These are phyloP conservation scores for Alca torda DNA, from an alignment of 2,797 vertebrate genomes.

Conservation along the genomic window DNA sequence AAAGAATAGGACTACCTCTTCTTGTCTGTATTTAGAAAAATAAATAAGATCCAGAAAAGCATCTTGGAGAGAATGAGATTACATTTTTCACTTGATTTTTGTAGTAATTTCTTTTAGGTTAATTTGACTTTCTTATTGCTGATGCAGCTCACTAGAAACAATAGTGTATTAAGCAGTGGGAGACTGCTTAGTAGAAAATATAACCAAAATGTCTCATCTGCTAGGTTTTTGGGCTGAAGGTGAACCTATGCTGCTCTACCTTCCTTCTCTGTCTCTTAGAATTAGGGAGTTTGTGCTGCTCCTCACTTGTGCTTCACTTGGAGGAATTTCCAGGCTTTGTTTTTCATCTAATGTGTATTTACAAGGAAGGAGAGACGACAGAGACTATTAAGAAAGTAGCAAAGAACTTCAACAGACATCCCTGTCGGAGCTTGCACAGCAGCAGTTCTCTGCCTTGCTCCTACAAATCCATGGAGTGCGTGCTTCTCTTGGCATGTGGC, in stretches of 20 bases:
- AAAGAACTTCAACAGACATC: slow-evolving; percentile 28
- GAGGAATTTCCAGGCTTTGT: neutral
- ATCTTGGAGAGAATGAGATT: neutral
- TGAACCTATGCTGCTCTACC: neutral
- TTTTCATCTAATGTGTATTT: neutral
- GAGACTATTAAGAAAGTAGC: slow-evolving; percentile 31
- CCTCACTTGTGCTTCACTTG: neutral
- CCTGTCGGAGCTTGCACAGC: slow-evolving; percentile 28
- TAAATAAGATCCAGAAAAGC: neutral
- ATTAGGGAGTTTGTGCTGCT: neutral
- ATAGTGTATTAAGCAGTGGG: neutral
- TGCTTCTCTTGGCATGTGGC: neutral
- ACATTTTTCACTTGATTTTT: neutral
- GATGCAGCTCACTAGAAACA: neutral
- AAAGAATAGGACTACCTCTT: neutral
- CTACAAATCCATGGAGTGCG: neutral
- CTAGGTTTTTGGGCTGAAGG: neutral
- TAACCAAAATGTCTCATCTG: neutral
- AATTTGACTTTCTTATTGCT: neutral
- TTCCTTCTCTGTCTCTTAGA: neutral
- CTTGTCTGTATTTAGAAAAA: neutral
- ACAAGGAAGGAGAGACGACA: neutral
- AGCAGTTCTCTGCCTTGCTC: neutral
- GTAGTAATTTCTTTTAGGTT: neutral
- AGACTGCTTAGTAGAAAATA: neutral